phyloP scores from a whole-genome alignment of 2,113 vertebrate genomes.

The Oenanthe melanoleuca region DNA sequence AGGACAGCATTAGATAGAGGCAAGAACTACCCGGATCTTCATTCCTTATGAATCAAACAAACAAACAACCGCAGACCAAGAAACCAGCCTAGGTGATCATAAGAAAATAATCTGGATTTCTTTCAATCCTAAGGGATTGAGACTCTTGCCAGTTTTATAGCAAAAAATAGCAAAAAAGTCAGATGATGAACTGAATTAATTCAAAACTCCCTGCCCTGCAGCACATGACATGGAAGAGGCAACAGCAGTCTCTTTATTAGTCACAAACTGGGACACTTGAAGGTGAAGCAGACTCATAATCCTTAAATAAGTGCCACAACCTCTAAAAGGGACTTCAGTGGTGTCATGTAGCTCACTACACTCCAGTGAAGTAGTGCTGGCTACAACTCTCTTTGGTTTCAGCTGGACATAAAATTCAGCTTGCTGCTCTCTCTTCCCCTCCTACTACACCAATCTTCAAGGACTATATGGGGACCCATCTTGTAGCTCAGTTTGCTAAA shows the following conservation, averaged over 20 bases:
- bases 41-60: neutral
- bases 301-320: neutral
- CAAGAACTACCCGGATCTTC: neutral
- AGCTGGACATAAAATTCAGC: neutral
- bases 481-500: neutral
- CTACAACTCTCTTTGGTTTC: neutral
- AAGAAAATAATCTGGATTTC: neutral
- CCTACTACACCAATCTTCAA: neutral
- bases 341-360: neutral
- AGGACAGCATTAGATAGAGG: neutral
- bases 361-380: neutral
- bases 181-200: neutral
- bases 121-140: neutral
- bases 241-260: neutral
- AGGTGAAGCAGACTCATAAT: neutral
- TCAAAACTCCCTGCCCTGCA: neutral
- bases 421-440: neutral
- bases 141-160: accelerated
- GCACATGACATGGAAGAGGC: neutral
- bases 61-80: neutral
- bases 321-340: neutral
- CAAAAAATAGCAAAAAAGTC: neutral
- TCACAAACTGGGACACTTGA: neutral
- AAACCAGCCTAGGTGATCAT: neutral
- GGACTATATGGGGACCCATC: neutral